Conservation (phyloP, 1,140 invertebrate genomes). For the Ctenoplectra terminalis region DNA sequence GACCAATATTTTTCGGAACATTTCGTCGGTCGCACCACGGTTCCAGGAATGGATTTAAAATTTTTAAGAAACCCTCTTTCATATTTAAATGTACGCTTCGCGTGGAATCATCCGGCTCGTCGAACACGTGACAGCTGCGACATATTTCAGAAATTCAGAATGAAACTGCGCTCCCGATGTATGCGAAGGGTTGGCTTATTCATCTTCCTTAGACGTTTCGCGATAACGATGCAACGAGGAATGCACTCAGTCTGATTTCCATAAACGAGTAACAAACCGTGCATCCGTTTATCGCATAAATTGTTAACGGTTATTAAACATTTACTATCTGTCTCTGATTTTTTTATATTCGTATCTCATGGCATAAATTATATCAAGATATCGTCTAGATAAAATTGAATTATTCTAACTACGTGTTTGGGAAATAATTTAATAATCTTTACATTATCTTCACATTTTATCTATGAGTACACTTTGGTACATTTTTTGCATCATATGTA, state of each 20-base stretch:
- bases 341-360: background rate
- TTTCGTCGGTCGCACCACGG: constrained; percentile 36
- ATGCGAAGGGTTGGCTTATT: constrained; percentile 28
- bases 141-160: constrained; percentile 57
- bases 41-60: constrained; percentile 68
- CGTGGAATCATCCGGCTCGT: constrained; percentile 53
- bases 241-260: background rate
- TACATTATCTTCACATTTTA: no score
- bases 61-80: constrained; percentile 72
- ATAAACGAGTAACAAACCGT: background rate
- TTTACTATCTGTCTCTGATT: background rate
- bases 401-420: background rate
- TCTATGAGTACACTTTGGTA: no score
- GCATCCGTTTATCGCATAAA: background rate
- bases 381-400: background rate
- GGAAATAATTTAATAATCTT: background rate
- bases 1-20: constrained; percentile 38
- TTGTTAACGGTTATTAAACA: background rate
- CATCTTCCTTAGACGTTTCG: constrained; percentile 44
- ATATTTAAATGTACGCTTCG: constrained; percentile 75
- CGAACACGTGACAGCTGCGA: constrained; percentile 52
- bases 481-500: no score
- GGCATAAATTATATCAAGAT: background rate
- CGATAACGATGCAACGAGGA: constrained; percentile 30
- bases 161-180: constrained; percentile 41